Conservation (phyloP, 2,888 invertebrate genomes). For the Leptarthrus brevirostris region DNA sequence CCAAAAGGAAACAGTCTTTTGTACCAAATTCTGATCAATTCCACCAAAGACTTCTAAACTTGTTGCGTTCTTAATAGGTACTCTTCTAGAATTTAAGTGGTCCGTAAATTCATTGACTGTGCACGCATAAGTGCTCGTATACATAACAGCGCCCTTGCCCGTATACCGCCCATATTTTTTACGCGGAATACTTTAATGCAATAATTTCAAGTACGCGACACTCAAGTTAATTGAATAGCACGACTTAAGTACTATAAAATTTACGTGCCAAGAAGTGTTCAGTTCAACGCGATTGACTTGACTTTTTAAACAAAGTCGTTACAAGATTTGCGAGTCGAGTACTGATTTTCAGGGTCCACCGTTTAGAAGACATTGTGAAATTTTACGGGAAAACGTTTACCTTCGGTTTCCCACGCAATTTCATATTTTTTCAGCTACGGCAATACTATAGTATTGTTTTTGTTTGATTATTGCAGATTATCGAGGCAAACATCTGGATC, state of each 20-base stretch:
- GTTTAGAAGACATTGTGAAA: not conserved
- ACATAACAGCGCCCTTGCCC: not conserved
- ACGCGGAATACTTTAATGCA: slow-evolving; percentile 22
- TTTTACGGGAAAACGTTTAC: not conserved
- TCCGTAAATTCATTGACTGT: slow-evolving; percentile 19
- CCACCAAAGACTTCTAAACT: slow-evolving; percentile 9
- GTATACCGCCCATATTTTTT: not conserved
- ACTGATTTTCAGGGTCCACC: not conserved
- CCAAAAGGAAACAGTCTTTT: not conserved
- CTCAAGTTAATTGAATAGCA: slow-evolving; percentile 17
- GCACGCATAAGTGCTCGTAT: slow-evolving; percentile 17
- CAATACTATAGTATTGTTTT: not conserved
- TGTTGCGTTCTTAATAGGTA: slow-evolving; percentile 15
- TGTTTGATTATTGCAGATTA: slow-evolving; percentile 10
- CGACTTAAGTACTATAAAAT: slow-evolving; percentile 20
- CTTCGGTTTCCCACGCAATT: slow-evolving; percentile 4
- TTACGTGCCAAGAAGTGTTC: slow-evolving; percentile 1
- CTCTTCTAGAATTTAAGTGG: slow-evolving; percentile 15
- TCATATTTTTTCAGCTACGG: not conserved
- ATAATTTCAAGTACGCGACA: slow-evolving; percentile 15
- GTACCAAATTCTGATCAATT: not conserved
- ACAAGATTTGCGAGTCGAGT: slow-evolving; percentile 17
- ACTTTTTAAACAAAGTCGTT: slow-evolving; percentile 10
- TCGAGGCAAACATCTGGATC: not conserved
- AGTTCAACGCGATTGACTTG: not conserved